Evolutionary conservation across 2,888 invertebrate genomes (phyloP).

Genomic region (Meteorus colon): DNA sequence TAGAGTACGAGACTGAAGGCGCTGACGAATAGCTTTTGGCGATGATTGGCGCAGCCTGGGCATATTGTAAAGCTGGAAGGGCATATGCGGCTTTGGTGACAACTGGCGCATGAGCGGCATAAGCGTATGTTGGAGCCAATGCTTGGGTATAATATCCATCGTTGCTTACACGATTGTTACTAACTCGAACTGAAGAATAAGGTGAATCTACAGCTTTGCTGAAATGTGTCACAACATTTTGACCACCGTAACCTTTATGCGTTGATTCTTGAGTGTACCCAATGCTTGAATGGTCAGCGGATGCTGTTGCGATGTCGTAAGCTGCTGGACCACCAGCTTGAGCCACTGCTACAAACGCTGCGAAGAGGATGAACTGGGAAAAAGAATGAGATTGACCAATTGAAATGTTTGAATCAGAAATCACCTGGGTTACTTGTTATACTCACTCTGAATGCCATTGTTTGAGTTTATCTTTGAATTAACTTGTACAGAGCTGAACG

Average conservation of each 20-base stretch:
- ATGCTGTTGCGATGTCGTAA: slow-evolving; percentile 60
- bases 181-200: slow-evolving; percentile 62
- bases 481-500: slow-evolving; percentile 53
- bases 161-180: slow-evolving; percentile 61
- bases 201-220: slow-evolving; percentile 62
- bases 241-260: slow-evolving; percentile 64
- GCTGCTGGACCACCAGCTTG: slow-evolving; percentile 60
- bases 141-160: slow-evolving; percentile 53
- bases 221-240: slow-evolving; percentile 63
- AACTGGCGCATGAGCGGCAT: slow-evolving; percentile 39
- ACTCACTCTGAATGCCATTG: slow-evolving; percentile 66
- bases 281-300: slow-evolving; percentile 59
- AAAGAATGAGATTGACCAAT: neutral
- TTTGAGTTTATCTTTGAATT: slow-evolving; percentile 43
- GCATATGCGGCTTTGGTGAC: slow-evolving; percentile 53
- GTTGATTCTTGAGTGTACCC: slow-evolving; percentile 64
- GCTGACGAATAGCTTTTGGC: slow-evolving; percentile 19
- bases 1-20: slow-evolving; percentile 42
- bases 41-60: slow-evolving; percentile 50
- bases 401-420: neutral
- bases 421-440: neutral
- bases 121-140: slow-evolving; percentile 38
- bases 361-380: slow-evolving; percentile 57
- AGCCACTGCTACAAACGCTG: slow-evolving; percentile 58
- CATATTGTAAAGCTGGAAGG: slow-evolving; percentile 44